Base-by-base conservation (phyloP, 2,888 invertebrate genomes). In the Tipula lateralis region DNA sequence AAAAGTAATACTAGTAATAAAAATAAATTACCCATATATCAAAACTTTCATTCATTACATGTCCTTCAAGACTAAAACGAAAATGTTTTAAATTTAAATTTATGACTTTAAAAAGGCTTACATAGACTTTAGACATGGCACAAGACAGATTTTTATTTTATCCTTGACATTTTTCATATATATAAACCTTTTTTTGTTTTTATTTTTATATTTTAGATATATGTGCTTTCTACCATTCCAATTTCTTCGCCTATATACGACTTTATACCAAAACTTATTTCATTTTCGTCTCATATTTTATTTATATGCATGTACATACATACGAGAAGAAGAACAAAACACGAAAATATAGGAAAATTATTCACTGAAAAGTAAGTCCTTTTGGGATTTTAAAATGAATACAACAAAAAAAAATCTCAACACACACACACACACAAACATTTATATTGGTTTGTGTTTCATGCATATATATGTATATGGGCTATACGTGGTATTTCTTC, bases 311-410 rank as follows among this genome's bases (percentile, higher is more conserved):
- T 44, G 12, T 44, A 44, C 16, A 44, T 44, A 16, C 3, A 44
- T 16, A 44, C 44, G 44, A 44, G 44, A 16, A 1, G 66, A 9
- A 19, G 24, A 66, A 66, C 24, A 66, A 66, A 66, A 66, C 66
- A 66, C 66, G 24, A 66, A 66, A 16, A 16, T 50, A 16, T 50
- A 50, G 44, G 7, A 50, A 50, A 66, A 66, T 66, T 66, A 66
- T 66, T 66, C 66, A 66, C 66, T 66, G 9, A 66, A 66, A 82
- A 82, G 82, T 82, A 30, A 82, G 82, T 82, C 82, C 82, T 82
- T 82, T 30, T 82, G 82, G 82, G 82, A 82, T 82, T 82, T 82
- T 82, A 82, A 82, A 82, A 82, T 82, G 19, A 82, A 82, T 32
- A 82, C 82, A 66, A 66, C 19, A 24, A 50, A 16, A 50, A 66